phyloP scores from a whole-genome alignment of 2,888 invertebrate species.

The Nycteola revayana region DNA sequence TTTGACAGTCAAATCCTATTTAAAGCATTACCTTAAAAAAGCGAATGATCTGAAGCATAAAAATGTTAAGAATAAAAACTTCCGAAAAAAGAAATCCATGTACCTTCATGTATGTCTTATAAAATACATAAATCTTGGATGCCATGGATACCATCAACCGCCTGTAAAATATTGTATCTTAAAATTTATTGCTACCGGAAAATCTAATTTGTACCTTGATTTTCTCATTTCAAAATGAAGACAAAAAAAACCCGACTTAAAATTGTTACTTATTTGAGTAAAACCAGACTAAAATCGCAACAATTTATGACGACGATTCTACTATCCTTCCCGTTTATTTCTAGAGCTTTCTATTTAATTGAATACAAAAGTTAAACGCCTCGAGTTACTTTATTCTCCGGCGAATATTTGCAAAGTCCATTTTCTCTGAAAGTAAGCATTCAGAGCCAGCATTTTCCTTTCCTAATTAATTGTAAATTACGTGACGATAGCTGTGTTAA shows the following conservation, averaged over 20 bases:
- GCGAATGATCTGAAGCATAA: no score
- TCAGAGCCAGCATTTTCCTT: conserved; percentile 70
- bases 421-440: conserved; percentile 72
- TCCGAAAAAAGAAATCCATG: no score
- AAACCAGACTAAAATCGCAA: conserved; percentile 51
- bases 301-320: conserved; percentile 51
- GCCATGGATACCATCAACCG: no score
- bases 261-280: conserved; percentile 24
- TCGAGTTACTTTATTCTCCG: conserved; percentile 64
- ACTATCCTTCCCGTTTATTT: conserved; percentile 55
- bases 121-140: no score
- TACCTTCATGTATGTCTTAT: no score
- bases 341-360: conserved; percentile 76
- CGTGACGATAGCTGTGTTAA: conserved; percentile 73
- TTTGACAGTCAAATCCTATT: no score
- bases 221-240: conserved; percentile 15
- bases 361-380: conserved; percentile 76
- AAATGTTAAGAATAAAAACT: no score
- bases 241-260: conserved; percentile 10
- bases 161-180: no score
- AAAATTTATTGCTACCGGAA: no score
- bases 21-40: no score
- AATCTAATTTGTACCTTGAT: no score
- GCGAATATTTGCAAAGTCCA: conserved; percentile 72
- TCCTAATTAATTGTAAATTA: conserved; percentile 79